Base-by-base conservation (phyloP, 2,113 vertebrate genomes). In the Plestiodon gilberti region DNA sequence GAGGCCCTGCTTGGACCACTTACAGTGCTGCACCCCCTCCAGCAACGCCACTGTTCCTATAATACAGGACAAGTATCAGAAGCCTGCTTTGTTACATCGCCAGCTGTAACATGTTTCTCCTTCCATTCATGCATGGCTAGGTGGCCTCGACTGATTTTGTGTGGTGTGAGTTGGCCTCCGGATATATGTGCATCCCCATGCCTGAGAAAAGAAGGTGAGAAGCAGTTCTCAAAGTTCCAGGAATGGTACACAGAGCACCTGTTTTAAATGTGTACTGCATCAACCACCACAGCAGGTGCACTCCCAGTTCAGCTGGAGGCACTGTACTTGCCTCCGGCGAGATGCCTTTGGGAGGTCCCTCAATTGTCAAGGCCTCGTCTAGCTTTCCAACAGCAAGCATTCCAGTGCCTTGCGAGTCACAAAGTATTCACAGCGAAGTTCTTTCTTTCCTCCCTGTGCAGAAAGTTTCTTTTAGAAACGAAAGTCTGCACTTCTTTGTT, bases 391-490 rank as follows among this genome's bases (percentile, higher is more conserved):
- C 1, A 10, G 84, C 48, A 38, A 85, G 33, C n/a, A n/a, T n/a
- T n/a, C n/a, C 43, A 48, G 43, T 48, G 81, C 64, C 17, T 73
- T n/a, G 13, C 10, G 79, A 64, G n/a, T 18, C 25, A 40, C 75
- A 73, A n/a, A 62, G 62, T 59, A 69, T 78, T 78, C 17, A 78
- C 17, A 71, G 9, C 1, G 13, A n/a, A 22, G 22, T 48, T 48
- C 9, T 78, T 71, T 7, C 43, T 61, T 61, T 28, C 64, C 43
- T 89, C 84, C 52, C 17, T 28, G 64, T 6, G 71, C 88, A 40
- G 6, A 23, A 59, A 30, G 43, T 65, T 82, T 74, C 78, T 75
- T 90, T 93, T 88, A 78, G 59, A 17, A 52, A 64, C 38, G 38
- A 57, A 43, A 83, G 17, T 35, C 70, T 43, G 35, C 64, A 78